Conservation (phyloP, 1,140 invertebrate species). For the Acromyrmex charruanus region DNA sequence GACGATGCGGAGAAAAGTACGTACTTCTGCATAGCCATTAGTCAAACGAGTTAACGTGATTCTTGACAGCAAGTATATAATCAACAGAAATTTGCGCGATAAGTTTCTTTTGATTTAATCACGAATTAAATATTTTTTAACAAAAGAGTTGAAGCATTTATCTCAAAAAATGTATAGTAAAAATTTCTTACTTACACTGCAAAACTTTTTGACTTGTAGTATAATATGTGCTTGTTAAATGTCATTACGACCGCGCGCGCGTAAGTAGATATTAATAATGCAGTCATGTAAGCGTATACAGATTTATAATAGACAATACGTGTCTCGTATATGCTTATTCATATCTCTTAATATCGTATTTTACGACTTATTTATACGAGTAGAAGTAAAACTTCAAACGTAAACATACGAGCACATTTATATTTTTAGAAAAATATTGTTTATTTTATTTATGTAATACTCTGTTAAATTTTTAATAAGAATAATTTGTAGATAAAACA, state of each 20-base stretch:
- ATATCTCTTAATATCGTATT: background rate
- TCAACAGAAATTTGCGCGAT: background rate
- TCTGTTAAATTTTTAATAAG: background rate
- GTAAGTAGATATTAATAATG: background rate
- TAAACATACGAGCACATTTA: background rate
- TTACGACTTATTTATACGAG: conserved; percentile 3
- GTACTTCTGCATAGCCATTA: conserved; percentile 34
- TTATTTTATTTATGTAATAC: background rate
- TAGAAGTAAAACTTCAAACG: background rate
- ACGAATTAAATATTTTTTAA: background rate
- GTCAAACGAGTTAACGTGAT: conserved; percentile 11
- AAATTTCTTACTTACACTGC: background rate
- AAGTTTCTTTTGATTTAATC: background rate
- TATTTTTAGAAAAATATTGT: background rate
- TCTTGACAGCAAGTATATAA: background rate
- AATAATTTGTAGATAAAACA: background rate
- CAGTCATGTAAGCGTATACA: background rate
- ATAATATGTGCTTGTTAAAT: background rate
- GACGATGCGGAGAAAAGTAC: conserved; percentile 24
- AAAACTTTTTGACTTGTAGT: background rate
- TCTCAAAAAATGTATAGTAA: background rate
- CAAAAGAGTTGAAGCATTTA: background rate
- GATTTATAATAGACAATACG: background rate
- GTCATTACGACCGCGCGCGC: background rate
- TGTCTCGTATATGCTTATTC: background rate